Percentiles rank a stretch among this genome's conserved stretches.
Evolutionary conservation across 2,888 invertebrate genomes (phyloP).

Genomic region (Dryococelus australis): DNA sequence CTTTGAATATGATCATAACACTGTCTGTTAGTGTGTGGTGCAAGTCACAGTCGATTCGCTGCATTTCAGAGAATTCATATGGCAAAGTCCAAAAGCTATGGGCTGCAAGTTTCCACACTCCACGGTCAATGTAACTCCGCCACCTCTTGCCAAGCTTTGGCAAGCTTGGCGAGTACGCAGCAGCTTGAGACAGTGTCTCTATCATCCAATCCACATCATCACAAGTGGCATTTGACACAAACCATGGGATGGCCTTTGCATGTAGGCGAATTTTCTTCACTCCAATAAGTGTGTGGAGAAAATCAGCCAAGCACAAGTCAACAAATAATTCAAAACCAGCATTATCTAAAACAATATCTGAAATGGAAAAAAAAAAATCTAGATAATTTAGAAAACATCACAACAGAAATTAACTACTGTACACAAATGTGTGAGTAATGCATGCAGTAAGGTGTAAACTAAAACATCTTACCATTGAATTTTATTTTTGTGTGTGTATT

Average conservation of each 20-base stretch:
- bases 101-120: conserved; percentile 58
- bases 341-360: conserved; percentile 89
- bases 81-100: conserved; percentile 90
- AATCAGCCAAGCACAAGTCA: conserved; percentile 88
- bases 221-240: conserved; percentile 86
- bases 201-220: conserved; percentile 79
- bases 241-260: conserved; percentile 93
- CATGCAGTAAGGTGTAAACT: too few relatives aligned
- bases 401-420: too few relatives aligned
- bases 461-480: too few relatives aligned
- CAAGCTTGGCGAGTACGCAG: conserved; percentile 50
- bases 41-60: conserved; percentile 68
- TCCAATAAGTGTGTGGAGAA: conserved; percentile 67
- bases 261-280: conserved; percentile 80
- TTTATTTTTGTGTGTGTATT: too few relatives aligned
- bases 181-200: conserved; percentile 55
- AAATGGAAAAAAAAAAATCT: conserved; percentile 50
- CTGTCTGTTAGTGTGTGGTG: conserved; percentile 75
- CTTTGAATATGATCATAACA: conserved; percentile 80
- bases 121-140: conserved; percentile 61
- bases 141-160: conserved; percentile 66
- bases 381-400: too few relatives aligned
- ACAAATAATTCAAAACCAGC: conserved; percentile 91
- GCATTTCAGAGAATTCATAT: conserved; percentile 81
- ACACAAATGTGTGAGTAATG: too few relatives aligned